phyloP scores from a whole-genome alignment of 2,797 vertebrate species.

The Neosilurus mollespiculum region DNA sequence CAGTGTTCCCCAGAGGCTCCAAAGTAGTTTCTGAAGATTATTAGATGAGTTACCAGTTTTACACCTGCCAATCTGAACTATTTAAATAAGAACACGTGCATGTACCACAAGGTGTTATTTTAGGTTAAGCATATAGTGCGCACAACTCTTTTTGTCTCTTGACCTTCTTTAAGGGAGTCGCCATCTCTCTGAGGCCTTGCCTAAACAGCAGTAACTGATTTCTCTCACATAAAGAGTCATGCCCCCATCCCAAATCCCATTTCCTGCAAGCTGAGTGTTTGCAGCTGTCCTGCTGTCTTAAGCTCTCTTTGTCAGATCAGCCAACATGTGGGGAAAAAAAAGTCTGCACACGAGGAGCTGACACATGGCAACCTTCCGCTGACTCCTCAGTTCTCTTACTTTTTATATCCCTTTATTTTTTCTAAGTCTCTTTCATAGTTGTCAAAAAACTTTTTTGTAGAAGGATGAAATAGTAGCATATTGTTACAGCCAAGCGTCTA shows the following conservation, averaged over 20 bases:
- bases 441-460: constrained; percentile 35
- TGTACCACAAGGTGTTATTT: background rate
- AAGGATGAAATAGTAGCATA: constrained; percentile 33
- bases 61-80: background rate
- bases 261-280: constrained; percentile 54
- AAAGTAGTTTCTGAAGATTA: background rate
- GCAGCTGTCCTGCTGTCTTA: constrained; percentile 51
- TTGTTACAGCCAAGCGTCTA: constrained; percentile 28
- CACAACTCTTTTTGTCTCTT: background rate
- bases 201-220: constrained; percentile 45
- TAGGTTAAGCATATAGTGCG: constrained; percentile 2
- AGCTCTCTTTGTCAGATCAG: constrained; percentile 53
- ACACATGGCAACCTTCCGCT: constrained; percentile 59
- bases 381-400: constrained; percentile 53
- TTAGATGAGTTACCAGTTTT: background rate
- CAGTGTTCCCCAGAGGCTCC: background rate
- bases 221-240: constrained; percentile 46
- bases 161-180: constrained; percentile 2
- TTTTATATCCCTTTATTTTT: constrained; percentile 44
- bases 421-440: constrained; percentile 42
- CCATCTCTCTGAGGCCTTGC: constrained; percentile 35
- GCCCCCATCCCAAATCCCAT: constrained; percentile 56
- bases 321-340: constrained; percentile 49
- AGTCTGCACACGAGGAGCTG: constrained; percentile 50
- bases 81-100: background rate